Base-by-base conservation (phyloP, 2,888 invertebrate genomes). In the Lasioglossum pauxillum region DNA sequence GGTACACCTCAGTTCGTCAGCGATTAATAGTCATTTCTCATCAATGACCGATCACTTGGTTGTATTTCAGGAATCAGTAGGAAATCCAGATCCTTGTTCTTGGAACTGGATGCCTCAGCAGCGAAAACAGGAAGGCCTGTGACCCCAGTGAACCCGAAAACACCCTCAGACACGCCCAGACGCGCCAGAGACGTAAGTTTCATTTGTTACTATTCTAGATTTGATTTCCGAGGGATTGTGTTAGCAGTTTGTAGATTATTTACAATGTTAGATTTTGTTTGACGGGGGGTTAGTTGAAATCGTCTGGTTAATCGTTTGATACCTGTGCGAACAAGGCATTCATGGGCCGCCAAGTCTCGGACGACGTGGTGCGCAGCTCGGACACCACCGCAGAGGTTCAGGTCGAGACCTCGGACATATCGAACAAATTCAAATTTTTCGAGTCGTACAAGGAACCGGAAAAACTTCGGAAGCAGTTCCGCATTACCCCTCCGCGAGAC, bases 391-490 rank as follows among this genome's bases (percentile, higher is more conserved):
- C 98, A 84, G 98, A 98, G 92, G 96, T 98, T 38, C 96, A 97
- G 93, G 97, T 98, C 82, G 97, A 97, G 95, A 98, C 98, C 0
- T 97, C 97, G 0, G 98, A 98, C 95, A 97, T 98, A 91, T 97
- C 98, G 81, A 97, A 98, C 94, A 96, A 98, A 92, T 99, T 98
- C 96, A 97, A 98, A 95, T 98, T 98, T 96, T 98, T 98, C 96
- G 98, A 98, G 96, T 97, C 97, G 0, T 98, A 98, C 96, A 97
- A 96, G 93, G 97, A 98, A 76, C 97, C 97, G 90, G 96, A 96
- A 91, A 96, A 96, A 93, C 95, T 96, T 90, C 96, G 97, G 92
- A 97, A 97, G 95, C 96, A 97, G 95, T 98, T 98, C 96, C 96
- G 98, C 91, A 98, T 98, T 95, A 98, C 98, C 64, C 98, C 98